Conservation (phyloP, 2,113 vertebrate genomes). For the Mungos mungo region DNA sequence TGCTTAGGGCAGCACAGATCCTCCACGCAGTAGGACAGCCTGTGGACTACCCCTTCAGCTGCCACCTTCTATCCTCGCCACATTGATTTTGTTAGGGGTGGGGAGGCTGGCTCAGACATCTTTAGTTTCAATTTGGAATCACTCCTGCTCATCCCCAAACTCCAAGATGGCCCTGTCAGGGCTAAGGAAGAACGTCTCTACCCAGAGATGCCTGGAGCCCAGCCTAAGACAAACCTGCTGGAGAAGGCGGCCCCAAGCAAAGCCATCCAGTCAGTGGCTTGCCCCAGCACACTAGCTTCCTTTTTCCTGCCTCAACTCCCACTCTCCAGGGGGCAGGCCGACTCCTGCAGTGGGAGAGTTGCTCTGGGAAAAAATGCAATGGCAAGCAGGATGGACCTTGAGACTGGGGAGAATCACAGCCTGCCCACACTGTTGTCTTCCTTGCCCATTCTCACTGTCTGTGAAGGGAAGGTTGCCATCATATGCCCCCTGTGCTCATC, state of each 20-base stretch:
- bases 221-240: background rate
- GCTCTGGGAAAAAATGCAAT: background rate
- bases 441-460: background rate
- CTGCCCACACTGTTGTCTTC: no score
- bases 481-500: background rate
- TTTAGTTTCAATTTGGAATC: constrained; percentile 34
- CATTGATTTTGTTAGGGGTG: background rate
- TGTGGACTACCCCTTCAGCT: background rate
- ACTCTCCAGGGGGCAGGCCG: background rate
- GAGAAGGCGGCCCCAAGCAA: background rate
- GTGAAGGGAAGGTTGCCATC: background rate
- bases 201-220: rapidly evolving
- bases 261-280: background rate
- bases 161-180: background rate
- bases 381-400: background rate
- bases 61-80: background rate
- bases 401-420: background rate
- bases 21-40: background rate
- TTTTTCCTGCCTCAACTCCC: background rate
- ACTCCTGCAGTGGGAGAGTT: background rate
- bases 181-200: background rate
- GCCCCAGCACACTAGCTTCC: background rate
- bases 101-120: background rate
- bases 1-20: background rate
- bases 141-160: background rate